A percentile compares a stretch with the other conserved stretches of the same genome.
Evolutionary conservation across 2,888 invertebrate genomes (phyloP).

Genomic region (Troilus luridus): DNA sequence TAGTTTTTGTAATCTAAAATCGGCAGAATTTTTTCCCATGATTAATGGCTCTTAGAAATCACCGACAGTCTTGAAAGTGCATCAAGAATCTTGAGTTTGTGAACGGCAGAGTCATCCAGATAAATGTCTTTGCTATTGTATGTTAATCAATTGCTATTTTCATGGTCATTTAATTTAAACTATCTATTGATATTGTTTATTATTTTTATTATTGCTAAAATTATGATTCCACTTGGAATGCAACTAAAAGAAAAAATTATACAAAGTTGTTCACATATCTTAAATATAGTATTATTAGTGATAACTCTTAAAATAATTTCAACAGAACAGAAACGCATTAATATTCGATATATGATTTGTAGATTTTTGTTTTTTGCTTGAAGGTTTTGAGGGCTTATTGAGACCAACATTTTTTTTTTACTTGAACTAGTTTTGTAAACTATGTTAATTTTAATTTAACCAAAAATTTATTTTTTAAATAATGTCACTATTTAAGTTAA

Average conservation of each 20-base stretch:
- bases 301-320: too few species aligned
- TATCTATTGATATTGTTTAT: background rate
- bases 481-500: background rate
- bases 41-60: background rate
- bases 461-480: too few species aligned
- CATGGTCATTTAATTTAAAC: background rate
- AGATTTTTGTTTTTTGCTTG: too few species aligned
- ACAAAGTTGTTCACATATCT: background rate
- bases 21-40: background rate
- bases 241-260: too few species aligned
- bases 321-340: too few species aligned
- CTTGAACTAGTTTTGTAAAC: too few species aligned
- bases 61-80: background rate
- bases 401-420: too few species aligned
- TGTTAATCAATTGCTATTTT: background rate
- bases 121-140: conserved; percentile 11
- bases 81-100: background rate
- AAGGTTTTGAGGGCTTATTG: too few species aligned
- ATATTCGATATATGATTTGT: too few species aligned
- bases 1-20: conserved; percentile 9
- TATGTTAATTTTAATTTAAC: too few species aligned
- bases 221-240: background rate
- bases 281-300: background rate
- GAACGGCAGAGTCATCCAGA: background rate
- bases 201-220: background rate